Conservation (phyloP, 2,888 invertebrate genomes). For the Conus canariensis region DNA sequence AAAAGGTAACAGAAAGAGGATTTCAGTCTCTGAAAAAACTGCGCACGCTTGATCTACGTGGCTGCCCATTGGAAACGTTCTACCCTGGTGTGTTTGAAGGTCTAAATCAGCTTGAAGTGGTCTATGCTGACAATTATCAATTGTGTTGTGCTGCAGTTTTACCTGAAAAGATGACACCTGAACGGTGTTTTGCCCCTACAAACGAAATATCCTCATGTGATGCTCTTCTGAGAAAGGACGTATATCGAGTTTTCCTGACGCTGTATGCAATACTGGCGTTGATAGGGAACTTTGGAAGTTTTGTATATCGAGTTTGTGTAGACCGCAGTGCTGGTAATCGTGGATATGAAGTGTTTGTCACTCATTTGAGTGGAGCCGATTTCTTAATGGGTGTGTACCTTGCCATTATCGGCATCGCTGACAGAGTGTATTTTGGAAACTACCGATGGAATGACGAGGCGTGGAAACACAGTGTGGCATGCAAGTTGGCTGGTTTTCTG, state of each 20-base stretch:
- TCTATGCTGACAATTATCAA: conserved; percentile 33
- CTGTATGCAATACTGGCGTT: conserved; percentile 21
- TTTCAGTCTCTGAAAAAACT: background rate
- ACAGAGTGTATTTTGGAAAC: conserved; percentile 55
- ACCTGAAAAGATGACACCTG: background rate
- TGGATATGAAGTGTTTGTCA: conserved; percentile 38
- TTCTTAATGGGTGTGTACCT: conserved; percentile 24
- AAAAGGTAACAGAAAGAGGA: background rate
- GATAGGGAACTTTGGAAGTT: conserved; percentile 19
- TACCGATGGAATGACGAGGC: conserved; percentile 58
- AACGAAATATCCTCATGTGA: conserved; percentile 41
- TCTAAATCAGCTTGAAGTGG: conserved; percentile 29
- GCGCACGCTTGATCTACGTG: background rate
- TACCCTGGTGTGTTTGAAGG: background rate
- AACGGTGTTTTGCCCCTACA: background rate
- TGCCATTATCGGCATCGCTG: conserved; percentile 49
- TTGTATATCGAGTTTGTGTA: conserved; percentile 14
- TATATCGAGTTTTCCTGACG: conserved; percentile 26
- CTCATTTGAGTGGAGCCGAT: conserved; percentile 46
- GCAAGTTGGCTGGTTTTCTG: background rate
- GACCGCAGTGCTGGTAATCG: background rate
- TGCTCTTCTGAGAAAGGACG: conserved; percentile 25
- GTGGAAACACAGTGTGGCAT: conserved; percentile 56
- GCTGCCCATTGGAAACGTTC: conserved; percentile 19
- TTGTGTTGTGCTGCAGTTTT: conserved; percentile 26